Conservation (phyloP, 2,888 invertebrate species). For the Callinectes sapidus region DNA sequence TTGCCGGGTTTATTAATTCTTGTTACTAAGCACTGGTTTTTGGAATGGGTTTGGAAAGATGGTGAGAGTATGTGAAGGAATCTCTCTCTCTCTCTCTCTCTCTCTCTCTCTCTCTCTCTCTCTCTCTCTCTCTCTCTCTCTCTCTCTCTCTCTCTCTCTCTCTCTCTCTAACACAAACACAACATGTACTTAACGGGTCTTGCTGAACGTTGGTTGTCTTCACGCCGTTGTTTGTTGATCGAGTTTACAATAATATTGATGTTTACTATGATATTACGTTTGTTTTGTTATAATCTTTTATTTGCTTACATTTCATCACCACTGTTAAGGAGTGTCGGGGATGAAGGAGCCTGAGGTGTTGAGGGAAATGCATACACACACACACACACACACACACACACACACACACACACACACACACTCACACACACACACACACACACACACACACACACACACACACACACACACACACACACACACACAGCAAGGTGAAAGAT, state of each 20-base stretch:
- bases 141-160: conserved; percentile 25
- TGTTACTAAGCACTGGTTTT: neutral
- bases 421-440: conserved; percentile 36
- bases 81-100: conserved; percentile 24
- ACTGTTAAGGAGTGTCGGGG: neutral
- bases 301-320: conserved; percentile 9
- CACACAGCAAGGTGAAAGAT: neutral
- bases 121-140: conserved; percentile 25
- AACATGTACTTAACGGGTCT: neutral
- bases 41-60: neutral
- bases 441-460: conserved; percentile 40
- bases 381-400: conserved; percentile 41
- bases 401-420: conserved; percentile 40
- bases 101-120: conserved; percentile 25
- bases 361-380: neutral
- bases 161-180: neutral
- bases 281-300: conserved; percentile 10
- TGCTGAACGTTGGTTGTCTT: neutral
- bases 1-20: neutral
- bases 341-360: neutral
- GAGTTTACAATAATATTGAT: neutral
- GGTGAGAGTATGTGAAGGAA: neutral
- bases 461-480: conserved; percentile 34
- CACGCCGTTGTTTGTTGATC: neutral
- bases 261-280: neutral